Evolutionary conservation across 2,113 vertebrate genomes (phyloP).

Genomic region (Mionectes macconnelli): DNA sequence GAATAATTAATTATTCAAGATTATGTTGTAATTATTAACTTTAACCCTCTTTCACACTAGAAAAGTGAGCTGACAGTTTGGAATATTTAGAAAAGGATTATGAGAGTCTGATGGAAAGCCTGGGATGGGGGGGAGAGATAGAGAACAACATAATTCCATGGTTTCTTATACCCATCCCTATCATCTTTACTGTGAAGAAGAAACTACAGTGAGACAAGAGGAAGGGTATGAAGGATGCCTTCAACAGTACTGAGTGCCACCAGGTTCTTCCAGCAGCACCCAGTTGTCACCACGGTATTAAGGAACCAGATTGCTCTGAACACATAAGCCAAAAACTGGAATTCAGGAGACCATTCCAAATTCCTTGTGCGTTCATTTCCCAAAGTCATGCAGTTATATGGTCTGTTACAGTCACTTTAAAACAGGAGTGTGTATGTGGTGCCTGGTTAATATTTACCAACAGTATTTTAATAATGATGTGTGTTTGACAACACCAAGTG

Average conservation of each 20-base stretch:
- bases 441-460: neutral
- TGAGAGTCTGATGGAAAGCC: neutral
- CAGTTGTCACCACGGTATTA: rapidly evolving
- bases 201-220: neutral
- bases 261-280: neutral
- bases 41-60: neutral
- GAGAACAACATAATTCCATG: neutral
- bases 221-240: neutral
- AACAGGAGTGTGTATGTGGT: neutral
- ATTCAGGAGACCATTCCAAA: neutral
- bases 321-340: neutral
- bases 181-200: neutral
- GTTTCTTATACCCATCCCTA: neutral
- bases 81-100: neutral
- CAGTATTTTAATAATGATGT: neutral
- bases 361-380: neutral
- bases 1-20: neutral
- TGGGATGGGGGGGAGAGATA: rapidly evolving
- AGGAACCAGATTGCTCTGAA: neutral
- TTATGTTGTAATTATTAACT: neutral
- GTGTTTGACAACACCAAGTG: neutral
- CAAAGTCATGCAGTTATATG: neutral
- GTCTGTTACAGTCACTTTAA: neutral
- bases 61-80: neutral
- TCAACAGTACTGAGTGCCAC: neutral